Percentiles rank a stretch among this genome's conserved stretches.
These are phyloP conservation scores for Anolis apletophallus DNA, from an alignment of 2,797 vertebrate species.

Conservation along the genomic window DNA sequence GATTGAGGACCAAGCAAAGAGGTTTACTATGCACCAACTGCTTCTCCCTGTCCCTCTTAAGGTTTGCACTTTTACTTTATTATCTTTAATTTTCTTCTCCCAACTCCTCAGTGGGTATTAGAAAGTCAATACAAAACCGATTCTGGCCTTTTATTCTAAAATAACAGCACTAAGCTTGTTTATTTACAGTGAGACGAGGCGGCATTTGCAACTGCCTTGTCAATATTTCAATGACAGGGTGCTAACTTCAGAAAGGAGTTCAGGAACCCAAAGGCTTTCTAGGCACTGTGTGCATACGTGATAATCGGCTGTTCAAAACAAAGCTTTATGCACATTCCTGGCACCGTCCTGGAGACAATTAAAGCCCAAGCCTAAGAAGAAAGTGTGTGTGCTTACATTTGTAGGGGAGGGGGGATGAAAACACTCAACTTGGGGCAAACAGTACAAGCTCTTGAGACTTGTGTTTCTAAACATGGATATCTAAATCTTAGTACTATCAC, in stretches of 20 bases:
- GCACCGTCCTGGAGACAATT: not conserved
- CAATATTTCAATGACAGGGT: constrained; percentile 65
- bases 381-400: no score
- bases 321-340: constrained; percentile 56
- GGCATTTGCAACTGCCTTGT: constrained; percentile 74
- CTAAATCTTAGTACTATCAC: not conserved
- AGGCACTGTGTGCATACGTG: constrained; percentile 34
- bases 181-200: constrained; percentile 72
- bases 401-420: not conserved
- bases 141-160: constrained; percentile 71
- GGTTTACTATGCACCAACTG: constrained; percentile 46
- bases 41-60: constrained; percentile 50
- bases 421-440: not conserved
- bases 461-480: not conserved
- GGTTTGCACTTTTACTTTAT: constrained; percentile 75
- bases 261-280: constrained; percentile 50
- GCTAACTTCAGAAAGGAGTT: constrained; percentile 57
- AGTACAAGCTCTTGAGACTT: not conserved
- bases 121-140: constrained; percentile 77
- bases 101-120: constrained; percentile 69
- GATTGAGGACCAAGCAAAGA: constrained; percentile 17
- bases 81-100: constrained; percentile 77
- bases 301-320: constrained; percentile 54
- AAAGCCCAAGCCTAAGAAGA: not conserved
- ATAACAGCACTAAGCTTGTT: constrained; percentile 75